Base-by-base conservation (phyloP, 2,888 invertebrate genomes). In the Scaptomyza polygonia region DNA sequence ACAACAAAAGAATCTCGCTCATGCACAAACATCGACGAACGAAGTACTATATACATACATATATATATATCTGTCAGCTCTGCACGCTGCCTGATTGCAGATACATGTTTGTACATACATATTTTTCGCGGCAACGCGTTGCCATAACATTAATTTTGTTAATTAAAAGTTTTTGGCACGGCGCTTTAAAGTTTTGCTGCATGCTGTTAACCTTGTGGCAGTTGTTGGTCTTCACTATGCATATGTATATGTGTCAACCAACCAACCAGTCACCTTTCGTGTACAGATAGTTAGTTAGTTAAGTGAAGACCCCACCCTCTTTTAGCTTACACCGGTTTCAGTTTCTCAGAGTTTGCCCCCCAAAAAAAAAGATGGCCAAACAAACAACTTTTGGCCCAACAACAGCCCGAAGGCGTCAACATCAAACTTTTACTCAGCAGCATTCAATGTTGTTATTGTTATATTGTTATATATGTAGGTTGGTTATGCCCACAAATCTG, bases 101-200 rank as follows among this genome's bases (percentile, higher is more conserved):
- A 11, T 55, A 39, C 36, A 43, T 49, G 39, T 39, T 2, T 14
- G 30, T 44, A 27, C 39, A 34, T 43, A 7, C 43, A 59, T 54
- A 40, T 54, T 42, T 18, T 27, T 34, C 49, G 39, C 16, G 40
- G 16, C 51, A 49, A 44, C 64, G 69, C 66, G 69, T 76, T 78
- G 82, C 79, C 85, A 76, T 84, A 85, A 81, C 82, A 88, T 85
- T 88, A 87, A 85, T 88, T 85, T 88, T 85, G 84, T 87, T 85
- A 85, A 85, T 85, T 85, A 85, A 85, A 88, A 85, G 68, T 88
- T 88, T 88, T 88, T 84, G 65, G 53, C 71, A 62, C 72, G 52
- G 82, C 76, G 82, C 76, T 78, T 88, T 88, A 80, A 88, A 88
- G 68, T 85, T 86, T 84, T 67, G n/a, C 78, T 55, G 61, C 66